These are phyloP conservation scores for Pecten maximus DNA, from an alignment of 2,888 invertebrate genomes.

Conservation along the genomic window DNA sequence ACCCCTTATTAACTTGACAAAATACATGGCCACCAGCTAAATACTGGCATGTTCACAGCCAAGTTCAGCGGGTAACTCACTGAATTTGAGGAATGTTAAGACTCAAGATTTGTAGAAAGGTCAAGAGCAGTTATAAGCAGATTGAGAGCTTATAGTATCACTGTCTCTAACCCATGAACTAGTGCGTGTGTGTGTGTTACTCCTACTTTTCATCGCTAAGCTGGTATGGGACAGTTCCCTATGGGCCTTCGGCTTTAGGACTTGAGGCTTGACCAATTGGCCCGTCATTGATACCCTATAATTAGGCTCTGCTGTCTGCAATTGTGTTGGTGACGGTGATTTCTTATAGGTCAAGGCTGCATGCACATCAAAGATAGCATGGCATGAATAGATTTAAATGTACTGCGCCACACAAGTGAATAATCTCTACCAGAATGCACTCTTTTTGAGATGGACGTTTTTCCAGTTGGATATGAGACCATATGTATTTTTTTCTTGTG, in stretches of 20 bases:
- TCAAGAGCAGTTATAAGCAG: not conserved
- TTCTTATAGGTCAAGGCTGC: not conserved
- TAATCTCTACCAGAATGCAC: too few species aligned
- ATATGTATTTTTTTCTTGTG: too few species aligned
- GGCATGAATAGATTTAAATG: too few species aligned
- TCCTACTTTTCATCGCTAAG: not conserved
- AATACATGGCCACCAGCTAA: not conserved
- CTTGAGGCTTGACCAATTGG: not conserved
- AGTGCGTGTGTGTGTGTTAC: not conserved
- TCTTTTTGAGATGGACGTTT: too few species aligned
- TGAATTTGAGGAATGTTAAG: not conserved
- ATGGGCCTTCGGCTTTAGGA: not conserved
- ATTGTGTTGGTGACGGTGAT: not conserved
- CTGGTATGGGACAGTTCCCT: not conserved
- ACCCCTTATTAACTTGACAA: not conserved
- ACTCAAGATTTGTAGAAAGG: not conserved
- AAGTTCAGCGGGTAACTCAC: not conserved
- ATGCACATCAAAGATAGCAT: too few species aligned
- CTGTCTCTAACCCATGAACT: not conserved
- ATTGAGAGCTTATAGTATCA: conserved; percentile 15
- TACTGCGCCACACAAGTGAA: too few species aligned
- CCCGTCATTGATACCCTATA: not conserved
- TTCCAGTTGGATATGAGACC: too few species aligned
- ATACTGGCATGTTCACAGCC: not conserved
- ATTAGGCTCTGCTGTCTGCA: not conserved